These are phyloP conservation scores for Rhinichthys osculus DNA, from an alignment of 2,797 vertebrate species.

Conservation along the genomic window DNA sequence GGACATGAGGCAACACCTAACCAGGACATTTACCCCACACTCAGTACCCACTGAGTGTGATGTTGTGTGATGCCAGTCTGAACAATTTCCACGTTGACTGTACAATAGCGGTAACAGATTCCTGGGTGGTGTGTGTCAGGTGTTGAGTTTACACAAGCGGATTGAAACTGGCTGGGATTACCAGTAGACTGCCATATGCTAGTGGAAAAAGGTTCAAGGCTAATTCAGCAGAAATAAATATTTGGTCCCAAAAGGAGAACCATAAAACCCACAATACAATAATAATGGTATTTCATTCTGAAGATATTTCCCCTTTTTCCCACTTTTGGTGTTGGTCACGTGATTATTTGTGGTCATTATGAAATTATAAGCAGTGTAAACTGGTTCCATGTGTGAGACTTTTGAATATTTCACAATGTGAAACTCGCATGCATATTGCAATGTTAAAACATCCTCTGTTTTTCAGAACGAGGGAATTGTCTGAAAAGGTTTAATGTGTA, in stretches of 20 bases:
- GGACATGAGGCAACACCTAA: not conserved
- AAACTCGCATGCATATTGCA: not conserved
- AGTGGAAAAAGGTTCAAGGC: conserved; percentile 32
- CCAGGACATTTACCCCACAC: not conserved
- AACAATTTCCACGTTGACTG: not conserved
- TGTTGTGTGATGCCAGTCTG: not conserved
- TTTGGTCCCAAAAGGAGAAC: not conserved
- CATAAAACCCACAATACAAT: not conserved
- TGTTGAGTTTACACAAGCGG: conserved; percentile 54
- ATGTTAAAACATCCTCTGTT: not conserved
- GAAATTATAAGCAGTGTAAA: conserved; percentile 1
- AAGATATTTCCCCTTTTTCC: conserved; percentile 14
- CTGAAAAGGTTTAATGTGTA: not conserved
- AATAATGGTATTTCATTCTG: not conserved
- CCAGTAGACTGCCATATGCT: conserved; percentile 42
- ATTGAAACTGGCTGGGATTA: conserved; percentile 57
- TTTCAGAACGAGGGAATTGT: not conserved
- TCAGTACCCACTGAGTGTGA: not conserved
- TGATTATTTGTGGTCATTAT: conserved; percentile 4
- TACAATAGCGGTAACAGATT: conserved; percentile 8
- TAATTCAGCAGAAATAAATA: conserved; percentile 22
- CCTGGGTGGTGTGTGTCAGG: conserved; percentile 31
- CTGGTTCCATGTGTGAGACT: not conserved
- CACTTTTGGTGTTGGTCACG: not conserved
- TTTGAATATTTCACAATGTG: conserved; percentile 23